These are phyloP conservation scores for Criorhina ranunculi DNA, from an alignment of 2,888 invertebrate species.

Conservation along the genomic window DNA sequence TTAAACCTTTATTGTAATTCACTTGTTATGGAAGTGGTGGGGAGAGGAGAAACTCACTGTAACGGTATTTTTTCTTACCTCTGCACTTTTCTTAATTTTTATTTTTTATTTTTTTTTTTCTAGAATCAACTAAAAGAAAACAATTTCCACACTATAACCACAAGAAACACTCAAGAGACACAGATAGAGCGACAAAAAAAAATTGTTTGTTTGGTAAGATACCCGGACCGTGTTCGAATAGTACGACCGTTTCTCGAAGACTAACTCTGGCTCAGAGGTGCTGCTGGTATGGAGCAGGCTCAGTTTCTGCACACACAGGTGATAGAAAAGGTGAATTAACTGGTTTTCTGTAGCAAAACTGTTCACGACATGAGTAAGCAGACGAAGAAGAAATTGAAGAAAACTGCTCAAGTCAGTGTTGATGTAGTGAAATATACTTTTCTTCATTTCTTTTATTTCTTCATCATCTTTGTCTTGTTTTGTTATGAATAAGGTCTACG, in stretches of 20 bases:
- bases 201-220: background rate
- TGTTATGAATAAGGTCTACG: constrained; percentile 3
- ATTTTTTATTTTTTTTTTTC: too few relatives aligned
- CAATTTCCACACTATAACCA: constrained; percentile 53
- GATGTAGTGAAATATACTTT: constrained; percentile 26
- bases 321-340: constrained; percentile 68
- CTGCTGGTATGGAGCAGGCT: constrained; percentile 32
- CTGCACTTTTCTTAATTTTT: constrained; percentile 46
- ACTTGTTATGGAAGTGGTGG: background rate
- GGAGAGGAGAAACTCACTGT: constrained; percentile 36
- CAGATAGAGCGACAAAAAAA: constrained; percentile 18
- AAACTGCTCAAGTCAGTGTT: constrained; percentile 35
- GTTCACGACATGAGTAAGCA: constrained; percentile 21
- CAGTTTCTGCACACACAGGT: constrained; percentile 56
- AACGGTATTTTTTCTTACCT: constrained; percentile 58
- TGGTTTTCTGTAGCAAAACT: constrained; percentile 70
- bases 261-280: constrained; percentile 48
- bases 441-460: constrained; percentile 41
- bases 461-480: constrained; percentile 14
- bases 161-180: constrained; percentile 53
- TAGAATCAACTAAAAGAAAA: constrained; percentile 30
- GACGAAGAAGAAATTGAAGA: constrained; percentile 61
- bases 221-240: constrained; percentile 53
- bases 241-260: constrained; percentile 65
- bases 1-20: constrained; percentile 34